Evolutionary conservation across 2,888 invertebrate species (phyloP), one percentile per base, ranked within the genome.

Genomic region (Omphaloscelis lunosa): DNA sequence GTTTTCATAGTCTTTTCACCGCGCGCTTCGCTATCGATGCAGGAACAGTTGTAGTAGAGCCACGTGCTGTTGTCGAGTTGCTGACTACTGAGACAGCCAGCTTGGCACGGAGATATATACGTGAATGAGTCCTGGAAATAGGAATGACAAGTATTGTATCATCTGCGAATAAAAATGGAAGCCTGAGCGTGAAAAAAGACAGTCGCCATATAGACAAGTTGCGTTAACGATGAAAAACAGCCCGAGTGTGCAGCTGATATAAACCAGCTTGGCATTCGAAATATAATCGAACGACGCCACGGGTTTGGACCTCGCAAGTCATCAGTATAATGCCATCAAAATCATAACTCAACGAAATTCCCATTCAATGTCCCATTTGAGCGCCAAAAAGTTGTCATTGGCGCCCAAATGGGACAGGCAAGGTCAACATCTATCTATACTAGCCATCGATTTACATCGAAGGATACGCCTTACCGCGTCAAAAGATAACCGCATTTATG

Each of bases 91-190:
- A 80, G 96, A 93, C 99, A 99, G 63, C 99, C 99, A 71, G 99
- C 99, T 92, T 99, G 98, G 93, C 99, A 99, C 68, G 99, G 98
- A 34, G 99, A 99, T 90, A 98, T 97, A 93, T 99, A 99, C 8
- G 99, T 99, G 91, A 97, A 97, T 15, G 98, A 98, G 92, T 99
- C 98, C 91, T 97, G 92, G 1, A 75, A 77, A 68, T 1, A 67
- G 20, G 56, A 8, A 27, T 27, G 1, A 20, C 5, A 39, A 41
- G 15, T 8, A 41, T 51, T 51, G 11, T 69, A 27, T 15, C 23
- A 56, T 41, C 9, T 53, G 12, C 0, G 7, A 53, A 53, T 39
- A 27, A 17, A 29, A 15, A 39, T 39, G 0, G 0, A 12, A 45
- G 3, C n/a, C 6, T 2, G 12, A 27, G 56, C n/a, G 12, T n/a